Conservation (phyloP, 1,140 invertebrate species). For the Drosophila quadrilineata region DNA sequence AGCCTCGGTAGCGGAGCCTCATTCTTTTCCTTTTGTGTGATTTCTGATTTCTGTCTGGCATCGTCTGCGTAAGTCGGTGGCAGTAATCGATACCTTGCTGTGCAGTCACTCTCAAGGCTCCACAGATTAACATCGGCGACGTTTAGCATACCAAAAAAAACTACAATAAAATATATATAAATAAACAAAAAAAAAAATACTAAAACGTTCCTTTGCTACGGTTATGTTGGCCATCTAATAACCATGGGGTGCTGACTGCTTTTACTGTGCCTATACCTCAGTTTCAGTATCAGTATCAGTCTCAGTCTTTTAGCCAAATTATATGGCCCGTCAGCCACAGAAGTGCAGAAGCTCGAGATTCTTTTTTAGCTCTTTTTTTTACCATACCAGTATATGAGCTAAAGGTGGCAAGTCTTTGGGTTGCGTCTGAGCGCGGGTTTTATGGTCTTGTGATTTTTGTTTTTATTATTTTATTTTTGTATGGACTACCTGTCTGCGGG, state of each 20-base stretch:
- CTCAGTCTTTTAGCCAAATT: slow-evolving; percentile 72
- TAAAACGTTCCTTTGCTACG: slow-evolving; percentile 35
- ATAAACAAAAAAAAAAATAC: slow-evolving; percentile 13
- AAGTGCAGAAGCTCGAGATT: slow-evolving; percentile 27
- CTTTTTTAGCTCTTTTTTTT: too few relatives aligned
- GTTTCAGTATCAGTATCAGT: neutral
- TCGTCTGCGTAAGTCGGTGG: slow-evolving; percentile 70
- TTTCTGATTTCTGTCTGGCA: slow-evolving; percentile 19
- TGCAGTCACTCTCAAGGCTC: slow-evolving; percentile 34
- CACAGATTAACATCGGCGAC: slow-evolving; percentile 71
- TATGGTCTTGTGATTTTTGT: slow-evolving; percentile 13
- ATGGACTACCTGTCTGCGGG: neutral
- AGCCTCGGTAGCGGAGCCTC: too few relatives aligned
- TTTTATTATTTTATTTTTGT: neutral
- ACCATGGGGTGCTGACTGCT: slow-evolving; percentile 59
- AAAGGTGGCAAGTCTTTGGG: slow-evolving; percentile 24
- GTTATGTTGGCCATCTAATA: slow-evolving; percentile 73
- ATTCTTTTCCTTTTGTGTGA: too few relatives aligned
- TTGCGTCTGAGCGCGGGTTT: slow-evolving; percentile 15
- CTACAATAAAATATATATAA: neutral
- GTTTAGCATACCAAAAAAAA: slow-evolving; percentile 61
- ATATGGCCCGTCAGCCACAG: slow-evolving; percentile 56
- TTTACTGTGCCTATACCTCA: slow-evolving; percentile 12
- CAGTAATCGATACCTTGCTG: slow-evolving; percentile 75
- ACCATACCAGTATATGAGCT: slow-evolving; percentile 9